phyloP scores from a whole-genome alignment of 1,140 invertebrate species.

The Heterodera schachtii region DNA sequence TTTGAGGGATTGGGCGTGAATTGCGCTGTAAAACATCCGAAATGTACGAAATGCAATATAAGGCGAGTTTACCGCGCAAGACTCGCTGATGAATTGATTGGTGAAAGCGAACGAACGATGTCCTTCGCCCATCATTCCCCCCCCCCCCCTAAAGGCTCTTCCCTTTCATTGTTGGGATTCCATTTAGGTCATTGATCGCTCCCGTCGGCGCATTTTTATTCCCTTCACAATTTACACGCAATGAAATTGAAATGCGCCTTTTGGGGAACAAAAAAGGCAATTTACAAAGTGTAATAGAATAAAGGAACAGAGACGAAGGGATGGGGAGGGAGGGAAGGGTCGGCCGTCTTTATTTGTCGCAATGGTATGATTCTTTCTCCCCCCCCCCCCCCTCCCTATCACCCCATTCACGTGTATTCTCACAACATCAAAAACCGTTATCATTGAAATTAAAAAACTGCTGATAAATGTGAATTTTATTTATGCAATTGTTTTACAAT shows the following conservation, averaged over 20 bases:
- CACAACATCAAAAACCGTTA: neutral
- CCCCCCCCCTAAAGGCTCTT: neutral
- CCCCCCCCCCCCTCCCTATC: neutral
- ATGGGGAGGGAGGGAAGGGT: too few species aligned
- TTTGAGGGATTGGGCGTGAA: neutral
- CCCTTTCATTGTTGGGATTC: neutral
- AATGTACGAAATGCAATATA: neutral
- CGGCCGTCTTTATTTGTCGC: neutral
- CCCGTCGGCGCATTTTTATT: neutral
- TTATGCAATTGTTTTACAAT: too few species aligned
- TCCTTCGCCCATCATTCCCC: neutral
- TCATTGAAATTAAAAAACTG: too few species aligned
- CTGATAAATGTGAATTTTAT: too few species aligned
- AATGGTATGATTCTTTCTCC: neutral
- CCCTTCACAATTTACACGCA: neutral
- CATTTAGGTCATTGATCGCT: neutral
- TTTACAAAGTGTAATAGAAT: neutral
- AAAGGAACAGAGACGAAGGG: neutral
- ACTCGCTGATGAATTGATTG: neutral
- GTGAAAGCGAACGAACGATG: neutral
- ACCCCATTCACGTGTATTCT: neutral
- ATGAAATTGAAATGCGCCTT: neutral
- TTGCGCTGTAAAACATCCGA: conserved; percentile 2
- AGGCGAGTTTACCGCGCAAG: neutral
- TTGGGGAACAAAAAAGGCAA: neutral